Base-by-base conservation (phyloP, 2,797 vertebrate species). In the Brachymystax lenok region DNA sequence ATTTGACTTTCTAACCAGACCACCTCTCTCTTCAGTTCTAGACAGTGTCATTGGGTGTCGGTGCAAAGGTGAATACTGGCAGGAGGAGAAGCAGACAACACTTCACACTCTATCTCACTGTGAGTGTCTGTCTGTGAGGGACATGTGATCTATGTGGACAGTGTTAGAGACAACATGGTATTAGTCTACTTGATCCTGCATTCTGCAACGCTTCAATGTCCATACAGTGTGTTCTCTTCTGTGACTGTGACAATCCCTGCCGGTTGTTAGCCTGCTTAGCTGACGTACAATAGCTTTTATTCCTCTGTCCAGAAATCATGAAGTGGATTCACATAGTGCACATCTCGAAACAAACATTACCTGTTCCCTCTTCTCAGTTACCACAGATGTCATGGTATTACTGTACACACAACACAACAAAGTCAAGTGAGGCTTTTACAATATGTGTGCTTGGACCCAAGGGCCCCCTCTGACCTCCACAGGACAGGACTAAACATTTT, bases 161-260 rank as follows among this genome's bases (percentile, higher is more conserved):
- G 40, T 46, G 40, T 46, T 46, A 46, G 40, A 46, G 10, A 12
- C 40, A 46, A 46, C 40, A 46, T 46, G 40, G 40, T 46, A 46
- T 46, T 46, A 46, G 40, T 8, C 16, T 61, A n/a, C 6, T n/a
- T 61, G 19, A 61, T 61, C 56, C 19, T 21, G 56, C 56, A n/a
- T 59, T 59, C 56, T 21, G 56, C 56, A 59, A 59, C 8, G 19
- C n/a, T 59, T 59, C n/a, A n/a, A 59, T 59, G 56, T 59, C 56
- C 56, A 64, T n/a, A 63, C 21, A 70, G 19, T 73, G 76, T 59
- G 63, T 70, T 67, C 50, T 74, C 50, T 21, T 69, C 33, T 83
- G 54, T 21, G 56, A 61, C 56, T 21, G n/a, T 59, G 56, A 59
- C 56, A 59, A 59, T 59, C 50, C 28, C 17, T 27, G 56, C n/a